Evolutionary conservation across 2,797 vertebrate species (phyloP), one percentile per base, ranked within the genome.

Genomic region (Neopelma chrysocephalum): DNA sequence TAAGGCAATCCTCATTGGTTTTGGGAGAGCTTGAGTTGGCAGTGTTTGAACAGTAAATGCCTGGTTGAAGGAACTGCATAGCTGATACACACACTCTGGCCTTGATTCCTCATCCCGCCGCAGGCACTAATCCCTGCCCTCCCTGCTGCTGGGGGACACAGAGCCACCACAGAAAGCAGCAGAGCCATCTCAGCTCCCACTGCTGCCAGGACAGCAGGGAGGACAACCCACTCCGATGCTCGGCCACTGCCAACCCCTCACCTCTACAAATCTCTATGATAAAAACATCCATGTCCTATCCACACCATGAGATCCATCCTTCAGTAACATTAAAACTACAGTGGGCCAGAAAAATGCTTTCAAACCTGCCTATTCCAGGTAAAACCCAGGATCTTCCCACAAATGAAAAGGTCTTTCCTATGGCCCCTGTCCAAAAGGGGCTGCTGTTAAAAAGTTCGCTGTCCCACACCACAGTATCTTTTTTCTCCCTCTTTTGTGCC

Each of bases 1-100:
- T 73, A 79, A 76, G 61, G 42, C 19, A 42, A 36, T 54, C 9
- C 5, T 82, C 20, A 9, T 6, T 57, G 13, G 65, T 84, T 84
- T 48, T 31, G 50, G 58, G 18, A 72, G 22, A 84, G 16, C 29
- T 32, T 45, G 54, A 54, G 34, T 11, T 50, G 47, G 47, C 34
- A 58, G 13, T 14, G 48, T 69, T 86, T 62, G 43, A 88, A 53
- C 32, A 75, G 42, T 15, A 76, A 92, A 38, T 5, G n/a, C 27
- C 3, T 1, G 38, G 12, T 13, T 0, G 0, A 75, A 57, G 62
- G 47, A 87, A 51, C 36, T 50, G 36, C 26, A 31, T 53, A 1
- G 5, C 15, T 64, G 61, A 25, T 53, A 68, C 32, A 43, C 0
- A 3, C 15, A 19, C 0, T 1, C n/a, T 57, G 26, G 29, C 36